Evolutionary conservation across 2,113 vertebrate genomes (phyloP), one percentile per base, ranked within the genome.

Genomic region (Ariopsis seemanni): DNA sequence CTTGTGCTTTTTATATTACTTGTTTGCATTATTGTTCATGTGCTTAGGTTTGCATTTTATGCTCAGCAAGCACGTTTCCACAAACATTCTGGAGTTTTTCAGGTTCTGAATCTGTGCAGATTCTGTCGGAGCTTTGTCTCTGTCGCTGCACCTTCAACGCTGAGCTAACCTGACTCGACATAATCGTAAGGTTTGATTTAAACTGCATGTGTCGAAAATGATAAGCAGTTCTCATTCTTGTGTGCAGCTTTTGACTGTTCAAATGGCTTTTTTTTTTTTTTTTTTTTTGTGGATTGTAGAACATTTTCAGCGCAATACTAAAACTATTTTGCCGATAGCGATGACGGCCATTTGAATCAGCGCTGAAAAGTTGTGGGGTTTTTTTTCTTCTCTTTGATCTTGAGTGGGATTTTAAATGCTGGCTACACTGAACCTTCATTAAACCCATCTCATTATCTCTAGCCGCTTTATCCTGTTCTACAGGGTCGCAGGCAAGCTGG

Each of bases 11-110:
- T 75, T 25, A 4, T 30, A 20, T 22, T 77, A 5, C 12, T 93
- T 93, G 92, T 93, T 94, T 94, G 87, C 93, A 62, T 88, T 4
- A n/a, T 34, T 65, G 63, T 65, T 65, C 22, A 22, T 27, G 25
- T 7, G 15, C 7, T 34, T 71, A 17, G 15, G 0, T 15, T 71
- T 71, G 30, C 15, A 17, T 72, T 48, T 75, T 53, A 53, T 53
- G 53, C 7, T 9, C 11, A 75, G 72, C 42, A 10, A 25, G 34
- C 27, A 17, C 30, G 17, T 71, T 71, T 71, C 42, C 30, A 67
- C n/a, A 67, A 67, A 27, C 34, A 8, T 15, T 72, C 8, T 4
- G 8, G 22, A 50, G 42, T 50, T 11, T 48, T 75, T 50, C 18
- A 50, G 34, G 14, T 34, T 71, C 15, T 71, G 67, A 17, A 75